These are phyloP conservation scores for Oreonectes daqikongensis DNA, from an alignment of 2,797 vertebrate species.

Conservation along the genomic window DNA sequence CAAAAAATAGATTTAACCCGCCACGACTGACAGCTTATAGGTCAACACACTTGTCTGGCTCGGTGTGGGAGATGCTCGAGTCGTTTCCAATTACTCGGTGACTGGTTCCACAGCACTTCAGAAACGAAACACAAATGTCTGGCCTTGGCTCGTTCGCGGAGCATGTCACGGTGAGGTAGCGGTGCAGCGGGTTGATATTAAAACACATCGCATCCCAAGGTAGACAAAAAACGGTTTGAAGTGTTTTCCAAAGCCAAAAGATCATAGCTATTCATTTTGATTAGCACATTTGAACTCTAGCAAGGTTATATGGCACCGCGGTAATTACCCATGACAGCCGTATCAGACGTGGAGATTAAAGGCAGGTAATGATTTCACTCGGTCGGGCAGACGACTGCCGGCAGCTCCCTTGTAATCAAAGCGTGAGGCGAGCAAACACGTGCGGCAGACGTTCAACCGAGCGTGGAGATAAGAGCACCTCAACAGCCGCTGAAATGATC, in stretches of 20 bases:
- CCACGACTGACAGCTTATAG: conserved; percentile 23
- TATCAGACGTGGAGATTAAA: conserved; percentile 76
- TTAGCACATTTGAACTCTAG: conserved; percentile 31
- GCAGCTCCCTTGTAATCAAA: conserved; percentile 44
- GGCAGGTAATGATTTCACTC: conserved; percentile 50
- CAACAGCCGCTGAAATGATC: conserved; percentile 6
- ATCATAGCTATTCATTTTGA: conserved; percentile 1
- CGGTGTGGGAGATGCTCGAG: conserved; percentile 29
- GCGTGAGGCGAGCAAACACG: conserved; percentile 32
- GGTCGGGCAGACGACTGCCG: conserved; percentile 21
- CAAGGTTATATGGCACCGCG: conserved; percentile 73
- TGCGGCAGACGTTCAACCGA: conserved; percentile 38
- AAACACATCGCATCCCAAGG: not conserved
- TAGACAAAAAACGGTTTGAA: not conserved
- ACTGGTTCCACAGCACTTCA: not conserved
- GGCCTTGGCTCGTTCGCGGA: not conserved
- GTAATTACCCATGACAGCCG: conserved; percentile 74
- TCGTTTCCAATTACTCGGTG: conserved; percentile 20
- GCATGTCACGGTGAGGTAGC: conserved; percentile 11
- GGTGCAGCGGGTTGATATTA: conserved; percentile 12
- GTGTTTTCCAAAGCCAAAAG: conserved; percentile 11
- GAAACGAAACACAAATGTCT: conserved; percentile 42
- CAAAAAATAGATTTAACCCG: conserved; percentile 6
- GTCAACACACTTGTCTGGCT: conserved; percentile 19
- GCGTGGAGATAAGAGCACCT: conserved; percentile 20